Base-by-base conservation (phyloP, 2,113 vertebrate species). In the Syngnathus floridae region DNA sequence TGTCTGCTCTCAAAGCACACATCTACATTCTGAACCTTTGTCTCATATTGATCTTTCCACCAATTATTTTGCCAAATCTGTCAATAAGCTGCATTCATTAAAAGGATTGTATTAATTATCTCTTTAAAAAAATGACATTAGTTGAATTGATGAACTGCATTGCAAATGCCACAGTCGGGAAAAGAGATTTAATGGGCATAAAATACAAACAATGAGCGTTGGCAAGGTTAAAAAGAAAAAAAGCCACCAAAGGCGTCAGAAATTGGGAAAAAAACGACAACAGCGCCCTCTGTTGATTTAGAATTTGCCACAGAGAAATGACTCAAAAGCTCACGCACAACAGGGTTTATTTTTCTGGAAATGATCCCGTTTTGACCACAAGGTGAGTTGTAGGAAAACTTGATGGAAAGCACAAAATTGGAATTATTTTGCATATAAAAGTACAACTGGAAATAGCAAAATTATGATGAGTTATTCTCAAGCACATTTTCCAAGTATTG, bases 241-340 rank as follows among this genome's bases (percentile, higher is more conserved):
- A 52, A 73, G 11, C 13, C 55, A 46, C 17, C 82, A 35, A 1
- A 3, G n/a, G 38, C 6, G 31, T 41, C 14, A 0, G 9, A 4
- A 43, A 17, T 4, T 31, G 26, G 14, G 22, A 16, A 40, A 14
- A 14, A 13, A 35, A 22, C 7, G 11, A 59, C 38, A 9, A 35
- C 4, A 46, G 61, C 68, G 64, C 64, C 75, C 48, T 63, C 80
- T 80, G 64, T 71, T 72, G 74, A 31, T 45, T 65, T 3, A 52
- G 43, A 31, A 31, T 31, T 31, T 31, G 26, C 48, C n/a, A 46
- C 22, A 55, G 17, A 35, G 6, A 36, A 17, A 36, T 57, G 31
- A 36, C 8, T 51, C 48, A 48, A 51, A 51, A 51, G 19, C 19
- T 9, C 19, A 19, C 8, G 46, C 19, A 10, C 48, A 51, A 14